Base-by-base conservation (phyloP, 2,797 vertebrate species). In the Dicrostonyx torquatus region DNA sequence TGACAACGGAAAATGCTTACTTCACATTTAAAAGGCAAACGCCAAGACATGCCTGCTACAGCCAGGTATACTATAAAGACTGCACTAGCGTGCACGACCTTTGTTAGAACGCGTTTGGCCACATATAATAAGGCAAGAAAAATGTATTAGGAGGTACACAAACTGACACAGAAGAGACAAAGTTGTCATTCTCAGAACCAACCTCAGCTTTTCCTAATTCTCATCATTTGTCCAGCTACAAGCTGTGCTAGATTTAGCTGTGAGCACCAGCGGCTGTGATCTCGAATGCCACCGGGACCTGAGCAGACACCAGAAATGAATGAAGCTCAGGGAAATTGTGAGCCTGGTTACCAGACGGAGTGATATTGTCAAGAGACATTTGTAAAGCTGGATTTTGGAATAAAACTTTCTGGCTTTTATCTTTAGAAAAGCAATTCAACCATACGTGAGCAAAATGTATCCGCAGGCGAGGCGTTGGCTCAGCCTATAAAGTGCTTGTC, bases 91-190 rank as follows among this genome's bases (percentile, higher is more conserved):
- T 2, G 43, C 3, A 10, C 0, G n/a, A 66, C 18, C 66, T 50
- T 85, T 76, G 79, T 72, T 66, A 91, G n/a, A 55, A 73, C 68
- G 43, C 80, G 45, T 62, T 91, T 50, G 87, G 37, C 11, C 34
- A 70, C 89, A 29, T 43, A 5, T 60, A 87, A 40, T n/a, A 93
- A 62, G 50, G 43, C 53, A 62, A 92, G 58, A 48, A 75, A 80
- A 64, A 79, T 84, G 75, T 18, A 83, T 88, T 40, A n/a, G 37
- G 66, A 95, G 37, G 11, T 26, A 60, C 5, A 62, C 13, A 48
- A 62, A 31, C 55, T 77, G 64, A 45, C 87, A 95, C 91, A 93
- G 1, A 92, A 64, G 70, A 90, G 76, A 78, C 29, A 92, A 64
- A 72, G 60, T 70, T 29, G 37, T 50, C 76, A 45, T 93, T 80